Conservation (phyloP, 2,797 vertebrate species). For the Moxostoma hubbsi region DNA sequence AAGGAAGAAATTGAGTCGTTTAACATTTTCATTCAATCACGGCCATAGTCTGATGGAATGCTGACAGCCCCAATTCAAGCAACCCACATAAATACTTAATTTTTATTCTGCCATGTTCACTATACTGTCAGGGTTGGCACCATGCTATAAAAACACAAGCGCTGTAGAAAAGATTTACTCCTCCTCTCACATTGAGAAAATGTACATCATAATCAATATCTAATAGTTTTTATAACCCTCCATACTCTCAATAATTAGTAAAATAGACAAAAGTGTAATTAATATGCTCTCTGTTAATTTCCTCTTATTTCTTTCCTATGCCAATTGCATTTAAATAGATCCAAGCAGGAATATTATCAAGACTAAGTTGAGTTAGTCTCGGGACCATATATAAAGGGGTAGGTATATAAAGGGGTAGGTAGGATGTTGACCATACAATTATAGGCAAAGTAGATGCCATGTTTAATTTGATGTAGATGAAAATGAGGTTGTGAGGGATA, state of each 20-base stretch:
- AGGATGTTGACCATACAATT: slow-evolving; percentile 8
- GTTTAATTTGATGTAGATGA: background rate
- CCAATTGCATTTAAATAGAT: slow-evolving; percentile 18
- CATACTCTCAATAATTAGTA: slow-evolving; percentile 41
- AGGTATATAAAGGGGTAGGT: background rate
- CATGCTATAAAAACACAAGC: slow-evolving; percentile 11
- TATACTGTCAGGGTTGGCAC: slow-evolving; percentile 22
- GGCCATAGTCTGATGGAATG: slow-evolving; percentile 62
- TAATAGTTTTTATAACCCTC: slow-evolving; percentile 54
- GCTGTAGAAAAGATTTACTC: background rate
- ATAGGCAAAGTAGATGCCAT: background rate
- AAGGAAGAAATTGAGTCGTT: slow-evolving; percentile 59
- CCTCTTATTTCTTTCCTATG: slow-evolving; percentile 3
- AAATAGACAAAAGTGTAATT: slow-evolving; percentile 31
- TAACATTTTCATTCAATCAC: slow-evolving; percentile 68
- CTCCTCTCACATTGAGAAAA: slow-evolving; percentile 13
- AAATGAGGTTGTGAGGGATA: background rate
- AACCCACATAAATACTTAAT: slow-evolving; percentile 52
- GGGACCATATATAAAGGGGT: background rate
- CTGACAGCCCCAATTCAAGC: slow-evolving; percentile 62
- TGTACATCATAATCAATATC: slow-evolving; percentile 50
- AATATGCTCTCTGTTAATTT: slow-evolving; percentile 41
- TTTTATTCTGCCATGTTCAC: slow-evolving; percentile 42
- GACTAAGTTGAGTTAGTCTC: background rate
- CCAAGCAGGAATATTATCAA: background rate